Evolutionary conservation across 1,140 invertebrate species (phyloP), one percentile per base, ranked within the genome.

Genomic region (Drosophila cardini): DNA sequence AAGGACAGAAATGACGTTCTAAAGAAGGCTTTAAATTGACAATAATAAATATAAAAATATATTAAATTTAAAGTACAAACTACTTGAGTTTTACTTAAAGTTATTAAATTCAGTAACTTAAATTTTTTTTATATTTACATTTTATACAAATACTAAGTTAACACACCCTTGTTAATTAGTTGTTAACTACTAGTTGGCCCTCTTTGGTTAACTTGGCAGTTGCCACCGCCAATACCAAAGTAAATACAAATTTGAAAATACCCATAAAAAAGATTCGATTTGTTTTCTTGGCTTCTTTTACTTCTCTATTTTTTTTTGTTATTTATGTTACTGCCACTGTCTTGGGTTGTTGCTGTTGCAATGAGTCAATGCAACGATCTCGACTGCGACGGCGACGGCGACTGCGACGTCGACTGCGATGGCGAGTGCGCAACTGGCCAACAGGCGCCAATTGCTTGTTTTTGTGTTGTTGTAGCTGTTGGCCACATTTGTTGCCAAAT

Each of bases 131-230:
- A 40, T 40, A n/a, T 13, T 40, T 13, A 13, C n/a, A 2, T 8
- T 18, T 18, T 45, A 2, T 15, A 16, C 43, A 36, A 15, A 15
- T 43, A 11, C n/a, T 26, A 72, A 81, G 9, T 63, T 85, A 75
- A 32, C 70, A 85, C 60, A 52, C 76, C 62, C 13, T 65, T 57
- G 82, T 46, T 86, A 85, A 85, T 86, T 74, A 60, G 30, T 36
- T 57, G 56, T 16, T 26, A 26, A 30, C 26, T 40, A 52, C 8
- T 10, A 40, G 61, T 75, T 32, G 72, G 55, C 13, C 30, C 8
- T 69, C 18, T 78, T 78, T 77, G 45, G 56, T 55, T 57, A 7
- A 58, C 16, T 76, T 13, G 72, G 15, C n/a, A 32, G 42, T 38
- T 38, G 58, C 65, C 26, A 74, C 55, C 72, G 53, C 8, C 52